Evolutionary conservation across 2,888 invertebrate species (phyloP), one percentile per base, ranked within the genome.

Genomic region (Dione vanillae): DNA sequence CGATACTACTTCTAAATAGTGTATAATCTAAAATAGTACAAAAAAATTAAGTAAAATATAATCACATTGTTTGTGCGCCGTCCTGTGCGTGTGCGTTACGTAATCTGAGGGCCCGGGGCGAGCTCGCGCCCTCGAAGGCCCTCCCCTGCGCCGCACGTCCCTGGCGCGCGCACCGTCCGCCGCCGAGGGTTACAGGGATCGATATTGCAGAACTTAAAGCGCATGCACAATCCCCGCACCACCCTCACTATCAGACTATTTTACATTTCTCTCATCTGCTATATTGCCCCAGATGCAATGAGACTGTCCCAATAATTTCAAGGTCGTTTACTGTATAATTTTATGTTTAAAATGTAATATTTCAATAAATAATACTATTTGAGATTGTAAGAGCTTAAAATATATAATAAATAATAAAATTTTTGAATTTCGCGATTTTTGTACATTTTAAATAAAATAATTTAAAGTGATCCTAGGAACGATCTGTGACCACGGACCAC

Each of bases 31-130:
- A 92, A 91, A 90, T 82, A 82, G 87, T 92, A 91, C 87, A 92
- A 92, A 85, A 90, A 83, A 90, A 85, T 83, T 81, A 84, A 84
- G 84, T 86, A 87, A 90, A 91, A 89, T 90, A 89, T 91, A 91
- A 92, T 93, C 92, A 93, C 93, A 92, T 93, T 89, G 87, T 92
- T 93, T 93, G 93, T 93, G 93, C 93, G 93, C 93, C 86, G 88
- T 92, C 85, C 91, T 93, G 93, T 93, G 93, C 93, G 93, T 93
- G 88, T 88, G 84, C 78, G 92, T 93, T 93, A 92, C 87, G 90
- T 93, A 93, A 93, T 92, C 90, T 81, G 87, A 88, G 90, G 89
- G 90, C 85, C 88, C 83, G 83, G 85, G 82, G 75, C 75, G 78
- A 82, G 86, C 83, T 81, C 80, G 80, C 77, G 83, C 85, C 85